Evolutionary conservation across 2,113 vertebrate species (phyloP).

Genomic region (Silurus meridionalis): DNA sequence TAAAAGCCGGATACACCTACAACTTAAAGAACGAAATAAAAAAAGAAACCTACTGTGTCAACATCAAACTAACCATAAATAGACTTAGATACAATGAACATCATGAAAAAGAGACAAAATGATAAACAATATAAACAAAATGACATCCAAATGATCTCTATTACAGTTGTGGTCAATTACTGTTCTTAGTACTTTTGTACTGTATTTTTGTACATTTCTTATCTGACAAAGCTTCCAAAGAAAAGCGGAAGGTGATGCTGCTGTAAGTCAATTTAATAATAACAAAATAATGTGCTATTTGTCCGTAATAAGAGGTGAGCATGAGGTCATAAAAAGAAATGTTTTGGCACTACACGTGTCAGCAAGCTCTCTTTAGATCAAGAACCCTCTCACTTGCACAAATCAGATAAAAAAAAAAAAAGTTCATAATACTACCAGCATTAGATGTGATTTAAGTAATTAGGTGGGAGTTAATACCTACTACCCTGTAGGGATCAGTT

Average conservation of each 20-base stretch:
- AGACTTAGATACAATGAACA: slow-evolving; percentile 3
- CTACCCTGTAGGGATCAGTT: background rate
- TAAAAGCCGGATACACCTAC: background rate
- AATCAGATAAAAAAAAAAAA: background rate
- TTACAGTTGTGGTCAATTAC: background rate
- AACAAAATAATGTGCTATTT: background rate
- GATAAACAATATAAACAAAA: background rate
- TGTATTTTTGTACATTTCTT: background rate
- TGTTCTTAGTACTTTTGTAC: background rate
- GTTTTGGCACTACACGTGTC: background rate
- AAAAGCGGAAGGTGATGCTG: background rate
- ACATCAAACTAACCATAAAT: slow-evolving; percentile 14
- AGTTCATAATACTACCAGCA: background rate
- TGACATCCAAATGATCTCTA: background rate
- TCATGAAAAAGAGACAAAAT: background rate
- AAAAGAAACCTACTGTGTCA: background rate
- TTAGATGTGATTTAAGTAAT: background rate
- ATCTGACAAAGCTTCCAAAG: background rate
- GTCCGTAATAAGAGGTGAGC: background rate
- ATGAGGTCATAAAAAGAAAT: background rate
- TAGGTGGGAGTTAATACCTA: background rate
- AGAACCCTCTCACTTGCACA: background rate
- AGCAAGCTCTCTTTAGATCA: background rate
- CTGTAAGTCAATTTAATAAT: background rate
- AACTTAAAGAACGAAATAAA: background rate